Evolutionary conservation across 2,797 vertebrate genomes (phyloP).

Genomic region (Sebastiscus albofasciatus): DNA sequence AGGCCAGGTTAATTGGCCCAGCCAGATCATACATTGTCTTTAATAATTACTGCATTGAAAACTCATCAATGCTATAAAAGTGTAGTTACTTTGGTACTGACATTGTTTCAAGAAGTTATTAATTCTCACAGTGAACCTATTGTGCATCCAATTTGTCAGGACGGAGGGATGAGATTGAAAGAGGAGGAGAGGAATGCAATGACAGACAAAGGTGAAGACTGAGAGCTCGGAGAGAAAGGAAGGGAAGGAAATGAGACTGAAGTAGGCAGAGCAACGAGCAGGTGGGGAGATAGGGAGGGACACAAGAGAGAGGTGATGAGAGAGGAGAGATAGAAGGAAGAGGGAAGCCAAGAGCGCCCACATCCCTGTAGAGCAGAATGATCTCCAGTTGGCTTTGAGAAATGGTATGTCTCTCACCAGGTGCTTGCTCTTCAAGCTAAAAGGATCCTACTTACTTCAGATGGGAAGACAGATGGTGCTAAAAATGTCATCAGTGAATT

Average conservation of each 20-base stretch:
- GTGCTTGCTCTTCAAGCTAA: slow-evolving; percentile 5
- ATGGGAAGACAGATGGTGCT: neutral
- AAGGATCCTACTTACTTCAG: slow-evolving; percentile 2
- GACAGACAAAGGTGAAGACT: slow-evolving; percentile 30
- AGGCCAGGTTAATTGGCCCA: neutral
- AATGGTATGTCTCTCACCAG: neutral
- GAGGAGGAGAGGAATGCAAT: neutral
- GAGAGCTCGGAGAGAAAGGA: neutral
- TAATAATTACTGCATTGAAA: neutral
- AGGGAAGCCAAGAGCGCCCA: neutral
- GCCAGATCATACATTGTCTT: neutral
- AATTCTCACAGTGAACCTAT: neutral
- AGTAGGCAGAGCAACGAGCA: neutral
- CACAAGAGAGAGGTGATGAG: slow-evolving; percentile 11
- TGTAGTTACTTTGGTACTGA: neutral
- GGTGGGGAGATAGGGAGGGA: neutral
- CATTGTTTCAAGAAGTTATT: neutral
- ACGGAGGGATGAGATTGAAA: neutral
- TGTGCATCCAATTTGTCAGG: slow-evolving; percentile 3
- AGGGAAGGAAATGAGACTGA: slow-evolving; percentile 4
- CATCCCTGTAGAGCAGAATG: slow-evolving; percentile 13
- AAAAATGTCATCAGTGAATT: slow-evolving; percentile 33
- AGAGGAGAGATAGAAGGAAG: neutral
- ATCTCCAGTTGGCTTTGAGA: slow-evolving; percentile 1
- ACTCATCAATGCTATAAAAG: no score